phyloP scores from a whole-genome alignment of 2,113 vertebrate species.

The Cichladusa arquata region DNA sequence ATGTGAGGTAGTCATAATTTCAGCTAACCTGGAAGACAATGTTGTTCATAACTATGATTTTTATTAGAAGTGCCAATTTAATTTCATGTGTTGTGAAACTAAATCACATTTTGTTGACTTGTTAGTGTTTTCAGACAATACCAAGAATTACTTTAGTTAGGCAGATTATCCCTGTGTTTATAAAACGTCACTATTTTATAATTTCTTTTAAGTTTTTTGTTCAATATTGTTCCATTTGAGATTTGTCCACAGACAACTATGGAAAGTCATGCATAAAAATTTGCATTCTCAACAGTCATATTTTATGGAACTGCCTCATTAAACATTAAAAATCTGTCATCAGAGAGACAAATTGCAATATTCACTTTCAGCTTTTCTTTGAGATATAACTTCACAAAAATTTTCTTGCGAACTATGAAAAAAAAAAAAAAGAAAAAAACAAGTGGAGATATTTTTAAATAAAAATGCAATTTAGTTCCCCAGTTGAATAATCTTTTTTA shows the following conservation, averaged over 20 bases:
- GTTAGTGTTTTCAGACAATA: not conserved
- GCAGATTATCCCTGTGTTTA: not conserved
- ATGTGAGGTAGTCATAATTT: not conserved
- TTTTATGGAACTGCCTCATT: slow-evolving; percentile 59
- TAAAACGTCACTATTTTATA: slow-evolving; percentile 28
- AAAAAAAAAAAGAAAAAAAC: not conserved
- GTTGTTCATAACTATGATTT: not conserved
- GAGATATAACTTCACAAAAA: not conserved
- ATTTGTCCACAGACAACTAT: slow-evolving; percentile 22
- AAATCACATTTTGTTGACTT: not conserved
- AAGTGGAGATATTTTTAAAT: not conserved
- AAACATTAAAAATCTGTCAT: slow-evolving; percentile 60
- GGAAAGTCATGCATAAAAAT: slow-evolving; percentile 30
- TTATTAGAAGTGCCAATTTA: not conserved
- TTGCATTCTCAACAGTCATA: slow-evolving; percentile 31
- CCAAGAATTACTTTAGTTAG: not conserved
- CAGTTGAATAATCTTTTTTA: not conserved
- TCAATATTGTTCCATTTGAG: slow-evolving; percentile 26
- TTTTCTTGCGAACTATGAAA: not conserved
- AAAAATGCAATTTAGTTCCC: not conserved
- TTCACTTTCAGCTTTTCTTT: not conserved
- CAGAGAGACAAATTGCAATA: not conserved
- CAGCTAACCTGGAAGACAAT: not conserved
- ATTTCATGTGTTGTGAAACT: not conserved
- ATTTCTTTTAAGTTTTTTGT: not conserved